phyloP scores from a whole-genome alignment of 1,140 invertebrate genomes.

The Drosophila leontia region DNA sequence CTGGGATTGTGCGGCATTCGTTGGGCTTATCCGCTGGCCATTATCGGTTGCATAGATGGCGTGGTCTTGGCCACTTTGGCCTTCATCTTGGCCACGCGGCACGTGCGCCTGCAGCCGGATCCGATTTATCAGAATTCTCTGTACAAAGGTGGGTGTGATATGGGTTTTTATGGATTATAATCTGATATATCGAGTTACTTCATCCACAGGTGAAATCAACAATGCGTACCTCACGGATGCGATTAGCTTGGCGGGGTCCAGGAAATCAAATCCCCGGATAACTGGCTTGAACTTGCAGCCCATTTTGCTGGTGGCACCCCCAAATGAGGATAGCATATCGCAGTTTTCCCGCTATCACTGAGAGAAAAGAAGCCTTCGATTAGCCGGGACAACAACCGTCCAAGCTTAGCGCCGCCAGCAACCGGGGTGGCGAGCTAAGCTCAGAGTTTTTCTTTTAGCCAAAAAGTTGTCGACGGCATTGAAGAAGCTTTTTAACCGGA shows the following conservation, averaged over 20 bases:
- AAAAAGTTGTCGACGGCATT: conserved; percentile 18
- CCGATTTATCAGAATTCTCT: conserved; percentile 89
- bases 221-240: conserved; percentile 92
- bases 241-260: conserved; percentile 91
- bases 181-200: not conserved
- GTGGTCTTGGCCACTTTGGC: conserved; percentile 95
- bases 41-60: conserved; percentile 96
- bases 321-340: conserved; percentile 89
- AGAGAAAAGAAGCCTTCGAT: conserved; percentile 10
- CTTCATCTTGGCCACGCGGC: conserved; percentile 96
- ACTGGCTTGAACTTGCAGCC: conserved; percentile 91
- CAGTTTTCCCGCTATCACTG: conserved; percentile 89
- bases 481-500: conserved; percentile 26
- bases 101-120: conserved; percentile 93
- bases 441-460: conserved; percentile 11
- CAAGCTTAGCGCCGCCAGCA: conserved; percentile 32
- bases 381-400: conserved; percentile 33
- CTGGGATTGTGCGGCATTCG: conserved; percentile 94
- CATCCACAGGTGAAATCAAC: conserved; percentile 92
- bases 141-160: conserved; percentile 87
- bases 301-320: conserved; percentile 87
- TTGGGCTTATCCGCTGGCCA: conserved; percentile 97
- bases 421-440: conserved; percentile 34
- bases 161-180: not conserved
- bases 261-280: conserved; percentile 88